Percentiles rank a stretch among this genome's conserved stretches.
phyloP scores from a whole-genome alignment of 1,140 invertebrate species.

The Cepaea nemoralis region DNA sequence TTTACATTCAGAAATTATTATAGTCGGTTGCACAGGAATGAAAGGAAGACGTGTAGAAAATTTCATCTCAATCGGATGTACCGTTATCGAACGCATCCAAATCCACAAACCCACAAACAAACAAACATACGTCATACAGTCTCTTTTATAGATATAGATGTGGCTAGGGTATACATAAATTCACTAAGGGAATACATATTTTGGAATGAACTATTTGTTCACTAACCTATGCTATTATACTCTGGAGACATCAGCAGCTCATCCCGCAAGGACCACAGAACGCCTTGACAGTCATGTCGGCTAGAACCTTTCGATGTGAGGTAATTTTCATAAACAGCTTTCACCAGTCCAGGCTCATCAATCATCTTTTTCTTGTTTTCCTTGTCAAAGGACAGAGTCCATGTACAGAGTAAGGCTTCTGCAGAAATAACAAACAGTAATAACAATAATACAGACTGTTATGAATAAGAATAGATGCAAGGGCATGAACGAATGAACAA shows the following conservation, averaged over 20 bases:
- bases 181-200: too few species aligned
- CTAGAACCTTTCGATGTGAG: not conserved
- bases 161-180: too few species aligned
- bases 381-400: constrained; percentile 54
- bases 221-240: constrained; percentile 48
- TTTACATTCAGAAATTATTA: too few species aligned
- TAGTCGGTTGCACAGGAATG: too few species aligned
- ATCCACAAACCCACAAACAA: too few species aligned
- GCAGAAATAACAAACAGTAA: not conserved
- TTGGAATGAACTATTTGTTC: not conserved
- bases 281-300: constrained; percentile 45
- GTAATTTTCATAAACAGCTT: constrained; percentile 39
- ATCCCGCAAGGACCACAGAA: constrained; percentile 51
- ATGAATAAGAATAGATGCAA: not conserved
- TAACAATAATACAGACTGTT: not conserved
- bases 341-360: constrained; percentile 40
- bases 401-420: constrained; percentile 42
- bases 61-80: too few species aligned
- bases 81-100: too few species aligned
- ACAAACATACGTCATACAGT: too few species aligned
- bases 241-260: constrained; percentile 39
- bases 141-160: too few species aligned
- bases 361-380: constrained; percentile 49
- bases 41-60: too few species aligned
- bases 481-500: too few species aligned